These are phyloP conservation scores for Bombus haemorrhoidalis DNA, from an alignment of 1,140 invertebrate genomes.

Conservation along the genomic window DNA sequence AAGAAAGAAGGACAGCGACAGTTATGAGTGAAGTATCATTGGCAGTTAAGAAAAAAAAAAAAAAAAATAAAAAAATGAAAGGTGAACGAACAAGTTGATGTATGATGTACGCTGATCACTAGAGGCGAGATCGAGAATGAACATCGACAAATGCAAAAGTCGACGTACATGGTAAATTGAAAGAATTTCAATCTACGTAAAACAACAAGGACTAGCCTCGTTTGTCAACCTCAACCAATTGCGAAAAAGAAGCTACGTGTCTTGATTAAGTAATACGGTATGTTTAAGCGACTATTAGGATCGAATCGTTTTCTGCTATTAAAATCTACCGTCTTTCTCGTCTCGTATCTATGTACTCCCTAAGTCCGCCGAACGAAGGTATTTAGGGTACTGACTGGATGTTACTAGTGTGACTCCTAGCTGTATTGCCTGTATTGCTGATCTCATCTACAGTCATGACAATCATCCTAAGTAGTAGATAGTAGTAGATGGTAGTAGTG, in stretches of 20 bases:
- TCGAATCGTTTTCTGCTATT: background rate
- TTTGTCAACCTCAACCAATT: conserved; percentile 23
- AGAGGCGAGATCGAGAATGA: conserved; percentile 53
- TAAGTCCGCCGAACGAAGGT: conserved; percentile 80
- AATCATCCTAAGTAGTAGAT: conserved; percentile 82
- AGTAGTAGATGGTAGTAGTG: conserved; percentile 78
- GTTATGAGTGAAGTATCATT: background rate
- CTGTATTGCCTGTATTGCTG: conserved; percentile 81
- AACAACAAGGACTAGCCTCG: background rate
- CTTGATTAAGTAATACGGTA: background rate
- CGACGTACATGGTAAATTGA: too few species aligned
- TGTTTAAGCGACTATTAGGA: background rate
- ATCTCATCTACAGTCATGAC: conserved; percentile 83
- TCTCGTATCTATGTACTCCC: conserved; percentile 82
- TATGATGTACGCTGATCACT: background rate
- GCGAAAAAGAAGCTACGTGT: conserved; percentile 16
- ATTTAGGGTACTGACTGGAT: conserved; percentile 82
- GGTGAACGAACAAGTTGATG: background rate
- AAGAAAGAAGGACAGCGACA: background rate
- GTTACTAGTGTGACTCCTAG: conserved; percentile 81
- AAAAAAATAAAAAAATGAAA: conserved; percentile 20
- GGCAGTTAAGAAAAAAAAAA: background rate
- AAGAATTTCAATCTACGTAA: background rate
- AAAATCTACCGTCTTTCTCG: conserved; percentile 58
- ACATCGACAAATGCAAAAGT: background rate